These are phyloP conservation scores for Itoplectis maculator DNA, from an alignment of 2,888 invertebrate species.

Conservation along the genomic window DNA sequence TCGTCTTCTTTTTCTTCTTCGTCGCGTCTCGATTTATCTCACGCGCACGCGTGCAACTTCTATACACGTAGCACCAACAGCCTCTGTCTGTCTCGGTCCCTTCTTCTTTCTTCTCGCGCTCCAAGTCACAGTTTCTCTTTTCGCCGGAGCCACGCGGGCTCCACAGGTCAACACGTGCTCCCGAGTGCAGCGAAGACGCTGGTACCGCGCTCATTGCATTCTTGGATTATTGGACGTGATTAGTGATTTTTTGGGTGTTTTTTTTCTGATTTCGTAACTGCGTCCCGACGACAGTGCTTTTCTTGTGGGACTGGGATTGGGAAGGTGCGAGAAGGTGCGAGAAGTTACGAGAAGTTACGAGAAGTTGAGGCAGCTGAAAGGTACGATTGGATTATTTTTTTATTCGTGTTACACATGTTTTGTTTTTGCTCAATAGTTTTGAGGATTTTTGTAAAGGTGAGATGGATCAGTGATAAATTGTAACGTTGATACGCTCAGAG, in stretches of 20 bases:
- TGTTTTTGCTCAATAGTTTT: too few species aligned
- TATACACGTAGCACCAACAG: conserved; percentile 32
- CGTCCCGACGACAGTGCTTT: background rate
- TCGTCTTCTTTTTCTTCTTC: conserved; percentile 60
- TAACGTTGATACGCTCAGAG: too few species aligned
- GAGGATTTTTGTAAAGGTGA: too few species aligned
- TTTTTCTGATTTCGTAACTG: background rate
- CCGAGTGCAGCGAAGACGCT: background rate
- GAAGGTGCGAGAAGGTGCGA: too few species aligned
- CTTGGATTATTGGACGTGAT: conserved; percentile 82
- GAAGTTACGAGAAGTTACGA: background rate
- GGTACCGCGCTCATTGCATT: background rate
- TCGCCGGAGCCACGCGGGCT: conserved; percentile 13
- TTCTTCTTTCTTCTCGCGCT: conserved; percentile 52
- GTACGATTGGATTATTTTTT: background rate
- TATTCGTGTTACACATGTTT: background rate
- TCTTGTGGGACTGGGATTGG: background rate
- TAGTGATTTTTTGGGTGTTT: conserved; percentile 1
- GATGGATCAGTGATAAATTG: too few species aligned
- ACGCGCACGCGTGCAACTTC: conserved; percentile 56
- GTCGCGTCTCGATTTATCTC: conserved; percentile 70
- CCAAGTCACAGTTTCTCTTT: conserved; percentile 35
- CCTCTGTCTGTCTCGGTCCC: conserved; percentile 42
- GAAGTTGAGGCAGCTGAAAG: background rate
- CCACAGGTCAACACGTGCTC: conserved; percentile 21